A percentile compares a stretch with the other conserved stretches of the same genome.
These are phyloP conservation scores for Sinopyrophorus schimmeli DNA, from an alignment of 2,888 invertebrate genomes.

Conservation along the genomic window DNA sequence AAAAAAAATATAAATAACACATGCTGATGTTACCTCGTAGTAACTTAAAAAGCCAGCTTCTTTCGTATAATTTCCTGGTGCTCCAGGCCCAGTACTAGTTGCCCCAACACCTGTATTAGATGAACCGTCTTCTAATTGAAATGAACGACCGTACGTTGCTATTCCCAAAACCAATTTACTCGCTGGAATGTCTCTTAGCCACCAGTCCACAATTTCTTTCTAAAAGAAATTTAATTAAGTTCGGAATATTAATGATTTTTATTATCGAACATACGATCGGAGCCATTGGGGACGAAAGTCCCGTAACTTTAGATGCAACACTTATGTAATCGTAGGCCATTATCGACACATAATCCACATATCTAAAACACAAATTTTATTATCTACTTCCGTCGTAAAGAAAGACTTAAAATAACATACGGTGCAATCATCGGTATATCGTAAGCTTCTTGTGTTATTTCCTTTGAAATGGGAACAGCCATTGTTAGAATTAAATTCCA, in stretches of 20 bases:
- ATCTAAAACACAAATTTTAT: no score
- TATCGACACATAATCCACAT: constrained; percentile 56
- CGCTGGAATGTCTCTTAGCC: background rate
- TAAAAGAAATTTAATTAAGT: background rate
- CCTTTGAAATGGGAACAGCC: constrained; percentile 55
- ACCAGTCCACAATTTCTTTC: background rate
- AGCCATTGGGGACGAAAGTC: constrained; percentile 53
- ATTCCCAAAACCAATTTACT: constrained; percentile 31
- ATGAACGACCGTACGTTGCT: constrained; percentile 35
- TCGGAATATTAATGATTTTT: background rate
- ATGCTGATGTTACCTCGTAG: constrained; percentile 33
- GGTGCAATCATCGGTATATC: constrained; percentile 51
- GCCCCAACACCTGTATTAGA: constrained; percentile 30
- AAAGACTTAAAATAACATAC: constrained; percentile 39
- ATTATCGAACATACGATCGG: constrained; percentile 42
- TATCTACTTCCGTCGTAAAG: no score
- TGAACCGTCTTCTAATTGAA: constrained; percentile 16
- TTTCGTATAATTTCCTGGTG: constrained; percentile 29
- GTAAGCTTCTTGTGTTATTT: constrained; percentile 51
- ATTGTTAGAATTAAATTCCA: constrained; percentile 54
- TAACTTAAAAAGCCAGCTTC: constrained; percentile 38
- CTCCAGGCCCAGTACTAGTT: constrained; percentile 26
- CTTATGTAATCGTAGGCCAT: constrained; percentile 59
- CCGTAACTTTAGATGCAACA: constrained; percentile 46
- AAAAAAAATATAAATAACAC: constrained; percentile 1